Conservation (phyloP, 2,113 vertebrate species). For the Dromiciops gliroides region DNA sequence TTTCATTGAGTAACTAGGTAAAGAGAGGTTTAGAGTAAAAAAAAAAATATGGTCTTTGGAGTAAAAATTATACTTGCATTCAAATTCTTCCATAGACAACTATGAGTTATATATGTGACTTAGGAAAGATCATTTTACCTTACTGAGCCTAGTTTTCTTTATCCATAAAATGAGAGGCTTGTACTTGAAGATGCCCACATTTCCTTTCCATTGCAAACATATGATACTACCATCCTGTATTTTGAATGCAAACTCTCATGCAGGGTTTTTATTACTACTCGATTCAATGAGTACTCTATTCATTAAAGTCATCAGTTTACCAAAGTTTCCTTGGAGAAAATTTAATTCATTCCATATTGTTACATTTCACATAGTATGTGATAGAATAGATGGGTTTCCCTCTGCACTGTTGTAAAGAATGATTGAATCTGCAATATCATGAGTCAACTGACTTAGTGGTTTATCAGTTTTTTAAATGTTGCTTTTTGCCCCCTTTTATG, state of each 20-base stretch:
- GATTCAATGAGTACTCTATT: neutral
- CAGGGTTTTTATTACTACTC: neutral
- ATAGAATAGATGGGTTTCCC: neutral
- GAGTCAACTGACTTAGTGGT: neutral
- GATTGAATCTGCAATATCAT: neutral
- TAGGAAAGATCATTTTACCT: neutral
- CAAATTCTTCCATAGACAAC: neutral
- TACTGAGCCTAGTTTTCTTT: neutral
- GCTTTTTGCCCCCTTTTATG: neutral
- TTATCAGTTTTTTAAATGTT: neutral
- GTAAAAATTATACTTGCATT: neutral
- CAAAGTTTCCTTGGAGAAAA: neutral
- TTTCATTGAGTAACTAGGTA: neutral
- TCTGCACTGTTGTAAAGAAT: neutral
- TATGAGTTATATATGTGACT: neutral
- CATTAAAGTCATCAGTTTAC: neutral
- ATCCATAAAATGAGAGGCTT: neutral
- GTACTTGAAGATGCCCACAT: neutral
- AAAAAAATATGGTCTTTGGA: neutral
- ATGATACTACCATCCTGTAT: neutral
- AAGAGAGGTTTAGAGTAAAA: neutral
- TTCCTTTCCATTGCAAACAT: neutral
- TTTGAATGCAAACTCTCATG: neutral
- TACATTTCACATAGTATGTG: neutral
- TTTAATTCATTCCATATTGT: neutral